phyloP scores from a whole-genome alignment of 2,888 invertebrate genomes.

The Mystacides longicornis region DNA sequence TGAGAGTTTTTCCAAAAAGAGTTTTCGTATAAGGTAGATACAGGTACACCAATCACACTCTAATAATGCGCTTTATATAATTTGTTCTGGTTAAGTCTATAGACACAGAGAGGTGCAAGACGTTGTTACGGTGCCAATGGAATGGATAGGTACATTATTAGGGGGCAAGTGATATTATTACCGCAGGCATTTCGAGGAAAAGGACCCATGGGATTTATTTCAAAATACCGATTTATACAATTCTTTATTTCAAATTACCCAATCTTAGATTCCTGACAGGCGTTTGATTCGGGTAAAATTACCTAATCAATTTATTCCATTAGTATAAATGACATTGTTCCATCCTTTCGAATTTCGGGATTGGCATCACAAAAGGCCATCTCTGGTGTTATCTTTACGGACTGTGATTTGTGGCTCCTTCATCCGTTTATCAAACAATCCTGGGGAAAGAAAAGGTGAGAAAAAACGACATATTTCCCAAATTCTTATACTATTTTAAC shows the following conservation, averaged over 20 bases:
- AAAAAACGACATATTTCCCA: too few species aligned
- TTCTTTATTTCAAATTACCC: slow-evolving; percentile 8
- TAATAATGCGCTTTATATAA: too few species aligned
- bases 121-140: neutral
- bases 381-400: slow-evolving; percentile 5
- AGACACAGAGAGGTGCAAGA: too few species aligned
- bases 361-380: slow-evolving; percentile 3
- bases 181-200: too few species aligned
- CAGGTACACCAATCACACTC: too few species aligned
- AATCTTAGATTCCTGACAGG: slow-evolving; percentile 1
- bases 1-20: too few species aligned
- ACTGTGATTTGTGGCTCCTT: slow-evolving; percentile 6
- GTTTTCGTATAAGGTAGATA: too few species aligned
- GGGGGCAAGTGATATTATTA: neutral
- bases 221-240: slow-evolving; percentile 4
- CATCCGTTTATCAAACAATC: slow-evolving; percentile 3
- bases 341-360: neutral
- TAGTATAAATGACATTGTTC: slow-evolving; percentile 8
- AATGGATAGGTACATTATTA: neutral
- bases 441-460: neutral
- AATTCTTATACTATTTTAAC: too few species aligned
- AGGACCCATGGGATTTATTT: slow-evolving; percentile 3
- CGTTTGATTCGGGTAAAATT: slow-evolving; percentile 10
- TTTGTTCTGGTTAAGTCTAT: too few species aligned
- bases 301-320: slow-evolving; percentile 8